Percentiles rank a stretch among this genome's conserved stretches.
phyloP scores from a whole-genome alignment of 2,888 invertebrate genomes.

The Lasioglossum lativentre region DNA sequence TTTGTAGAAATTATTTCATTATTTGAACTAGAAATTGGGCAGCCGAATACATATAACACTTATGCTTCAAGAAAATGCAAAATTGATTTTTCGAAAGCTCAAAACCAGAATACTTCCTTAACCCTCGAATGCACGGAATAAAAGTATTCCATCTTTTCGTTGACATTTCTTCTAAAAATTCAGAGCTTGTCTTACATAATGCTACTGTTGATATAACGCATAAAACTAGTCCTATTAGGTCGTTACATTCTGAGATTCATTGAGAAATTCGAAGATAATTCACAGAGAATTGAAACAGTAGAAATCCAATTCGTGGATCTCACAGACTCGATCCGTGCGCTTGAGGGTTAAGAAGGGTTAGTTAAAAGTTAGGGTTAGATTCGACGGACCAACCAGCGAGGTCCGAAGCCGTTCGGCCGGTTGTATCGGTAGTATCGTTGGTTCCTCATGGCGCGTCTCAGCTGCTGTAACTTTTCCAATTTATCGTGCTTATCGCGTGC shows the following conservation, averaged over 20 bases:
- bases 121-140: neutral
- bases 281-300: neutral
- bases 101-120: neutral
- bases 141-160: neutral
- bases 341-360: neutral
- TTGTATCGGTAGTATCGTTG: slow-evolving; percentile 73
- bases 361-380: neutral
- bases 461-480: slow-evolving; percentile 67
- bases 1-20: too few relatives aligned
- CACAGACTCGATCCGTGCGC: neutral
- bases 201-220: too few relatives aligned
- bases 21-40: too few relatives aligned
- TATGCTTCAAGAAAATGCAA: neutral
- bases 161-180: too few relatives aligned
- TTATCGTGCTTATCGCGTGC: slow-evolving; percentile 58
- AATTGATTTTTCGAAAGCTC: neutral
- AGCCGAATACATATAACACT: neutral
- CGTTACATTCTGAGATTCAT: neutral
- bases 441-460: slow-evolving; percentile 72
- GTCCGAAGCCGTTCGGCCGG: slow-evolving; percentile 62
- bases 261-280: neutral
- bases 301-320: neutral
- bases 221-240: neutral
- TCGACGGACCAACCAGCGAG: slow-evolving; percentile 71
- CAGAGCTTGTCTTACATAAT: too few relatives aligned